phyloP scores from a whole-genome alignment of 2,888 invertebrate genomes.

The Diarsia rubi region DNA sequence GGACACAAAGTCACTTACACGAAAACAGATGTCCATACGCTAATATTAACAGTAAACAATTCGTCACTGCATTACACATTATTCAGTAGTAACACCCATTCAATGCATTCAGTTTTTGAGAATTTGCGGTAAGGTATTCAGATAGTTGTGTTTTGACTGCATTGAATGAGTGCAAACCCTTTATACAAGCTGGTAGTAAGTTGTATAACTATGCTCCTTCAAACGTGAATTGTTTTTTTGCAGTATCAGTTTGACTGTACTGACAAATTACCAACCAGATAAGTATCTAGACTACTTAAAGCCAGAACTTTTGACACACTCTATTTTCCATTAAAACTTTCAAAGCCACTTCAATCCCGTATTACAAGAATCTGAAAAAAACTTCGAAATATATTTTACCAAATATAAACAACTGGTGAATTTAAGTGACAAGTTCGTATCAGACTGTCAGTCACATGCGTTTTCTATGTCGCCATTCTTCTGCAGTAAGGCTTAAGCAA shows the following conservation, averaged over 20 bases:
- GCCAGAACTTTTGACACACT: constrained; percentile 10
- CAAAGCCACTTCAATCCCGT: background rate
- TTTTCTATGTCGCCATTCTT: constrained; percentile 62
- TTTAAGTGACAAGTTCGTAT: constrained; percentile 56
- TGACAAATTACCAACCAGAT: background rate
- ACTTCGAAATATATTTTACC: background rate
- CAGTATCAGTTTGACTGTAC: background rate
- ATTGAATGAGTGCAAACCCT: too few species aligned
- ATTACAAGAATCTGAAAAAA: background rate
- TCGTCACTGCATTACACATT: too few species aligned
- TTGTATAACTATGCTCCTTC: too few species aligned
- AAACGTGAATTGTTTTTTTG: too few species aligned
- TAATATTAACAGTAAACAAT: too few species aligned
- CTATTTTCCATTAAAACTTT: constrained; percentile 27
- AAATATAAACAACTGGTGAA: constrained; percentile 17
- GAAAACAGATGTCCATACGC: too few species aligned
- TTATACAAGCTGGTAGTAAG: too few species aligned
- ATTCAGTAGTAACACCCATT: too few species aligned
- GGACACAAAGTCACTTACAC: too few species aligned
- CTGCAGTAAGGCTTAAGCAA: constrained; percentile 74
- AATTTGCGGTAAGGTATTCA: too few species aligned
- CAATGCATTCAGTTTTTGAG: too few species aligned
- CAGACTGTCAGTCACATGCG: constrained; percentile 67
- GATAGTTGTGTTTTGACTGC: too few species aligned
- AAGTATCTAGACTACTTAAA: background rate